Evolutionary conservation across 2,113 vertebrate genomes (phyloP).

Genomic region (Misgurnus anguillicaudatus): DNA sequence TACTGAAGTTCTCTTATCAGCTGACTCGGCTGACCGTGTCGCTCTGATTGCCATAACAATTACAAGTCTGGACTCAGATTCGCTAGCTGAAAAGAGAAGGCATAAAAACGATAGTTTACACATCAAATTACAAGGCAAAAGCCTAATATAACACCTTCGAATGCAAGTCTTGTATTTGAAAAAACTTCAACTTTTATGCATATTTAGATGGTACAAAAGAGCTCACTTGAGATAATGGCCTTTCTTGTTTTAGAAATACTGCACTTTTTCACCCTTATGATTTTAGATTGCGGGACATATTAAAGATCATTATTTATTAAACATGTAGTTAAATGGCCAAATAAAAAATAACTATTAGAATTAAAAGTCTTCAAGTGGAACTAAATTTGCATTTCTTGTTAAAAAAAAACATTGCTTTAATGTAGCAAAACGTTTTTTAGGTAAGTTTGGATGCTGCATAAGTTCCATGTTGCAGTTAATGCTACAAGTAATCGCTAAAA

Average conservation of each 20-base stretch:
- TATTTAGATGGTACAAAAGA: background rate
- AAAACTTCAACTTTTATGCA: background rate
- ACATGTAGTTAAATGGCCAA: too few species aligned
- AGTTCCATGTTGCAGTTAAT: too few species aligned
- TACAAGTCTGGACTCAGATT: constrained; percentile 33
- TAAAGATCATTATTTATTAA: too few species aligned
- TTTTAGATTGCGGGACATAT: too few species aligned
- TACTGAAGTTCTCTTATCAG: constrained; percentile 40
- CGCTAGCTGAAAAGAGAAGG: background rate
- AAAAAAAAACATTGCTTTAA: too few species aligned
- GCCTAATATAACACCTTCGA: background rate
- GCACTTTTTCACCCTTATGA: background rate
- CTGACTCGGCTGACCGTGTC: constrained; percentile 32
- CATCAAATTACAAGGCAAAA: background rate
- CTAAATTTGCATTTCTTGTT: too few species aligned
- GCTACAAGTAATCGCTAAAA: too few species aligned
- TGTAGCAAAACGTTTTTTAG: too few species aligned
- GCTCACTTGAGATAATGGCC: too few species aligned
- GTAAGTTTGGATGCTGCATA: too few species aligned
- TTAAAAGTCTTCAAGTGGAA: too few species aligned
- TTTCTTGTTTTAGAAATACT: background rate
- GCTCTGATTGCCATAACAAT: constrained; percentile 41
- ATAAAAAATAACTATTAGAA: too few species aligned
- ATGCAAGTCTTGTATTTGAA: background rate
- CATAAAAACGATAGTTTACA: background rate